Conservation (phyloP, 1,140 invertebrate species). For the Caenorhabditis latens region DNA sequence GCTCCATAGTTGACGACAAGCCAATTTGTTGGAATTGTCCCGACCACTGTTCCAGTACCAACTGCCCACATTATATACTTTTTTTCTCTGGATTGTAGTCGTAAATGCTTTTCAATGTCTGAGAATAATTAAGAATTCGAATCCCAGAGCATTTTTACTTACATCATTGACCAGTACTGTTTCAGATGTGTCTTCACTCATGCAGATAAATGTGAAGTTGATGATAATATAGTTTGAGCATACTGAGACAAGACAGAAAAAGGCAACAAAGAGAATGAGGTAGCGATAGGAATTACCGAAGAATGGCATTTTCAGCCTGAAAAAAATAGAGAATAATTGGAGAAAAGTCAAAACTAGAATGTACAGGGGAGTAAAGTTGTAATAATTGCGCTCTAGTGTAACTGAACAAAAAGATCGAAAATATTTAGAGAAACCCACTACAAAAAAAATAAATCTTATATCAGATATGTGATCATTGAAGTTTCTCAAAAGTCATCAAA, state of each 20-base stretch:
- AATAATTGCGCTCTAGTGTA: too few species aligned
- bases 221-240: constrained; percentile 36
- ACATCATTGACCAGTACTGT: neutral
- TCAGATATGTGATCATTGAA: constrained; percentile 11
- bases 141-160: neutral
- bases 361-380: too few species aligned
- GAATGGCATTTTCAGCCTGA: neutral
- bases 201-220: constrained; percentile 41
- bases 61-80: constrained; percentile 59
- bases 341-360: neutral
- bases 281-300: neutral
- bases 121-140: neutral
- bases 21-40: constrained; percentile 6
- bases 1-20: constrained; percentile 34
- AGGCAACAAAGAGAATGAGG: neutral
- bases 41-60: constrained; percentile 36
- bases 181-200: neutral
- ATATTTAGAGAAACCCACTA: neutral
- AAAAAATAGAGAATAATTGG: neutral
- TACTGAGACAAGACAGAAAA: neutral
- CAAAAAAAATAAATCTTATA: neutral
- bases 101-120: neutral
- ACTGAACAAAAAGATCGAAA: neutral
- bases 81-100: constrained; percentile 1
- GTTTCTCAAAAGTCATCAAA: neutral